Conservation (phyloP, 2,113 vertebrate genomes). For the Callipepla californica region DNA sequence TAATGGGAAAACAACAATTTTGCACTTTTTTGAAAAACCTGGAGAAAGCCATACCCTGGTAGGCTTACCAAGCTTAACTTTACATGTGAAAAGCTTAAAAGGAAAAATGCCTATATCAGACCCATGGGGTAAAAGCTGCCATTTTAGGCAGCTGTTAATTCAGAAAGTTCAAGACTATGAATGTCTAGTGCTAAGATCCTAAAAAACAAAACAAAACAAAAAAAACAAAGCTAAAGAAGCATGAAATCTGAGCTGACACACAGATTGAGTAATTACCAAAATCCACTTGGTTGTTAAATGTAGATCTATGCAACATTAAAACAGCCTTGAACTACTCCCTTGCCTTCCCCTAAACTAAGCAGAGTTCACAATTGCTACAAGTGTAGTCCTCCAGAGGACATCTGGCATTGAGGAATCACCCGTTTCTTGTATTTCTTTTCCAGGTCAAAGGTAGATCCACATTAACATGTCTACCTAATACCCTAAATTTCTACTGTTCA, state of each 20-base stretch:
- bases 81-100: neutral
- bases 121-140: neutral
- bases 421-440: neutral
- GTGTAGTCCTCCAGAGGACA: neutral
- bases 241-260: neutral
- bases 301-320: neutral
- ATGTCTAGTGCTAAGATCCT: accelerated
- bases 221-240: neutral
- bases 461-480: neutral
- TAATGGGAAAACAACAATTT: neutral
- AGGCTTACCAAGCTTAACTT: neutral
- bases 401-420: neutral
- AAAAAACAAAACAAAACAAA: neutral
- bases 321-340: neutral
- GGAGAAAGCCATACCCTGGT: neutral
- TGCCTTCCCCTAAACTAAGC: neutral
- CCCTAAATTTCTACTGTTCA: neutral
- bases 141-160: neutral
- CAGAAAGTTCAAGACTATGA: neutral
- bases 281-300: neutral
- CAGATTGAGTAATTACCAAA: neutral
- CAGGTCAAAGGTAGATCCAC: neutral
- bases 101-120: neutral
- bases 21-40: neutral
- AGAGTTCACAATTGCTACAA: neutral